Base-by-base conservation (phyloP, 2,888 invertebrate genomes). In the Lypha dubia region DNA sequence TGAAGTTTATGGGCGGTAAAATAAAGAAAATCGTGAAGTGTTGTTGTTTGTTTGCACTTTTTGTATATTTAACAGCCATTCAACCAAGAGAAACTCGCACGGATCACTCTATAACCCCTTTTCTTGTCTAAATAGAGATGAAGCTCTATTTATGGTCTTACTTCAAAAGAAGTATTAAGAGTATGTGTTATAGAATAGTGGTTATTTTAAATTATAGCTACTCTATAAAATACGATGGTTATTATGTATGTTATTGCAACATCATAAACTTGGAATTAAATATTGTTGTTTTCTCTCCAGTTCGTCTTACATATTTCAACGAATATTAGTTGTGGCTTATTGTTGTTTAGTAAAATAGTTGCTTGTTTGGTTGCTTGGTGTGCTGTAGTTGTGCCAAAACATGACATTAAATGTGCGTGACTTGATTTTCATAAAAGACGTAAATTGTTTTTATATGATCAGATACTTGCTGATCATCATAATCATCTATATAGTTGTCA, bases 391-490 rank as follows among this genome's bases (percentile, higher is more conserved):
- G 84, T 76, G 80, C 60, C 84, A 85, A 79, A 86, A 86, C 86
- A 86, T 86, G 86, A 86, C 79, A 84, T 82, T 79, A 82, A 86
- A 83, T 79, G 86, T 86, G 86, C 86, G 86, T 87, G 86, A 87
- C 86, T 87, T 68, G 86, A 85, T 86, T 85, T 87, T 81, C 63
- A 79, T 80, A 85, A 80, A 83, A 83, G 74, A 75, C 85, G 53
- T 82, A 79, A 85, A 79, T 83, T 85, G 83, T 84, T 80, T 84
- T 84, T 76, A 84, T 84, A 76, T 65, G 84, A 84, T 76, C 67
- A 60, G 46, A 63, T 67, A 80, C 71, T 56, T 88, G 87, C 86
- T 87, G 89, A 87, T 88, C 89, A 85, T 75, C 63, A 86, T 87
- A 86, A 84, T 67, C 83, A 84, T 82, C 80, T 58, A 74, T 79